Percentiles rank a stretch among this genome's conserved stretches.
phyloP scores from a whole-genome alignment of 1,140 invertebrate species.

The Drosophila dunni region DNA sequence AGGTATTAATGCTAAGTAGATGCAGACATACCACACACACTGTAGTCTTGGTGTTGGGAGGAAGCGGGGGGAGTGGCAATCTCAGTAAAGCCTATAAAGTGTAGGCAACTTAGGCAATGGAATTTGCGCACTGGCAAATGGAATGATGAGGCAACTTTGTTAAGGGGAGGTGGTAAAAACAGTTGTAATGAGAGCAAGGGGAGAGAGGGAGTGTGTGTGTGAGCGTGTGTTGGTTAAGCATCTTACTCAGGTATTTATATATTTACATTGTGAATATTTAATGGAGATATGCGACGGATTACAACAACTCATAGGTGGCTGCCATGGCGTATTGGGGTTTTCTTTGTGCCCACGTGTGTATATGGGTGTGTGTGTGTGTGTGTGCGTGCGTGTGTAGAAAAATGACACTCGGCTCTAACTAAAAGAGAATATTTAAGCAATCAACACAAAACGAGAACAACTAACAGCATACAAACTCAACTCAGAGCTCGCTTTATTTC shows the following conservation, averaged over 20 bases:
- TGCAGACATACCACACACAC: constrained; percentile 34
- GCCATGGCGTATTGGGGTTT: constrained; percentile 10
- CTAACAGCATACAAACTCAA: neutral
- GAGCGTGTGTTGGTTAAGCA: constrained; percentile 62
- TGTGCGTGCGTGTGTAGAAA: constrained; percentile 57
- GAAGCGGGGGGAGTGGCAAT: constrained; percentile 24
- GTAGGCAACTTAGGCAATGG: constrained; percentile 63
- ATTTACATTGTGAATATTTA: constrained; percentile 82
- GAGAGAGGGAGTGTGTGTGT: constrained; percentile 1
- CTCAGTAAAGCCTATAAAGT: constrained; percentile 55
- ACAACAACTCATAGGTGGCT: constrained; percentile 61
- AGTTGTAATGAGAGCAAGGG: neutral
- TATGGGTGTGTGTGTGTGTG: constrained; percentile 17
- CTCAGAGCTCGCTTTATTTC: constrained; percentile 57
- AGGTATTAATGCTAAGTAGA: constrained; percentile 76
- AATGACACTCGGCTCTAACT: constrained; percentile 58
- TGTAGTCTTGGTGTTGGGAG: neutral
- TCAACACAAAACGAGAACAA: constrained; percentile 49
- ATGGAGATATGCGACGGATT: constrained; percentile 76
- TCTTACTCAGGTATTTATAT: constrained; percentile 81
- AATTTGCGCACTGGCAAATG: constrained; percentile 48
- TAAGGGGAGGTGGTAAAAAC: too few relatives aligned
- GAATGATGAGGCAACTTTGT: constrained; percentile 11
- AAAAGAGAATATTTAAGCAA: constrained; percentile 78
- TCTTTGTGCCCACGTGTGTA: neutral